Evolutionary conservation across 2,113 vertebrate species (phyloP).

Genomic region (Poecile atricapillus): DNA sequence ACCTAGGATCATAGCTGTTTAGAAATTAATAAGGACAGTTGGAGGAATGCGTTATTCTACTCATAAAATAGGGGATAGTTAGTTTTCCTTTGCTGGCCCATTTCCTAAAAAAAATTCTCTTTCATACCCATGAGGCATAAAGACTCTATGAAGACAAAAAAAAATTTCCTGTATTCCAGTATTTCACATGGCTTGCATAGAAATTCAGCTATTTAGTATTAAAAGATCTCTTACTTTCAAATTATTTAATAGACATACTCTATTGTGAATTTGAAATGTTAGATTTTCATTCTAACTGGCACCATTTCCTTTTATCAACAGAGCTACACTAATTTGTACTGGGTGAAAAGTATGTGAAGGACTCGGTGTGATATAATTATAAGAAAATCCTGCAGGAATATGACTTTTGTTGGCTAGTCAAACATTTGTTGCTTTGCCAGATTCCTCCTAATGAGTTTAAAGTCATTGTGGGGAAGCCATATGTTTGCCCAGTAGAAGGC

Average conservation of each 20-base stretch:
- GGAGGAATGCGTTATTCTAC: neutral
- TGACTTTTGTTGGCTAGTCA: neutral
- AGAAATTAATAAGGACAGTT: constrained; percentile 13
- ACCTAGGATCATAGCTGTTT: neutral
- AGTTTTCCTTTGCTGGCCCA: neutral
- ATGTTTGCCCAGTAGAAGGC: neutral
- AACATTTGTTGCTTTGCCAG: constrained; percentile 10
- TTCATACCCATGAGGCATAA: neutral
- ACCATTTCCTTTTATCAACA: neutral
- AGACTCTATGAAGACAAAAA: neutral
- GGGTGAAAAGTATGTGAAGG: neutral
- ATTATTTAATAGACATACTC: neutral
- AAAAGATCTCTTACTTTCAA: neutral
- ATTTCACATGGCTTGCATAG: neutral
- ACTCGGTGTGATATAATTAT: neutral
- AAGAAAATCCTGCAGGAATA: neutral
- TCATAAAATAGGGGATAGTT: neutral
- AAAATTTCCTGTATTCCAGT: neutral
- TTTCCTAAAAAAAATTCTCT: neutral
- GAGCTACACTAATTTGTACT: neutral
- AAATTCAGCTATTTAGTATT: neutral
- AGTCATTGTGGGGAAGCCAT: neutral
- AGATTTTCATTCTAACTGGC: neutral
- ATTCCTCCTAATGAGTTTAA: neutral
- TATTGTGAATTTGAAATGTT: neutral